Conservation (phyloP, 2,797 vertebrate genomes). For the Neoniphon sammara region DNA sequence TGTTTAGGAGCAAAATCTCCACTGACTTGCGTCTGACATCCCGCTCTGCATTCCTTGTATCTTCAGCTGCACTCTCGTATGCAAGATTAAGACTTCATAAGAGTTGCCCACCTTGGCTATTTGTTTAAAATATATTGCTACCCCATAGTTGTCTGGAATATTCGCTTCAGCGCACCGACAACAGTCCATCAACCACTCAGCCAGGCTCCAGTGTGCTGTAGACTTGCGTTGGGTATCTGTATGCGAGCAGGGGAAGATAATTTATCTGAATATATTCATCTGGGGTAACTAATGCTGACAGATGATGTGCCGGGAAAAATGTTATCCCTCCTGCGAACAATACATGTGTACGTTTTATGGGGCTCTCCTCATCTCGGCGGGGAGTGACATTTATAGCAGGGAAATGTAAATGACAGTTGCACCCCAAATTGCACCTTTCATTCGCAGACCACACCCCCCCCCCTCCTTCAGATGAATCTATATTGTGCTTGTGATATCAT, state of each 20-base stretch:
- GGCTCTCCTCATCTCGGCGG: slow-evolving; percentile 45
- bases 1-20: slow-evolving; percentile 55
- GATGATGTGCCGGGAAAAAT: slow-evolving; percentile 58
- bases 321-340: slow-evolving; percentile 51
- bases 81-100: slow-evolving; percentile 55
- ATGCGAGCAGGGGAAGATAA: slow-evolving; percentile 20
- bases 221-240: not conserved
- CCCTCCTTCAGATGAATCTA: slow-evolving; percentile 36
- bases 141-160: slow-evolving; percentile 22
- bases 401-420: slow-evolving; percentile 52
- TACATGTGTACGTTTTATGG: slow-evolving; percentile 34
- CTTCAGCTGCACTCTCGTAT: slow-evolving; percentile 15
- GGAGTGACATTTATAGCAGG: slow-evolving; percentile 45
- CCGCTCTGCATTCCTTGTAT: slow-evolving; percentile 21
- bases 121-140: slow-evolving; percentile 62
- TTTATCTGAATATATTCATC: slow-evolving; percentile 51
- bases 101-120: slow-evolving; percentile 50
- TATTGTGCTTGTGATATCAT: slow-evolving; percentile 52
- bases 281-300: slow-evolving; percentile 66
- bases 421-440: slow-evolving; percentile 47
- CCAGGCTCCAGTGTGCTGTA: slow-evolving; percentile 10
- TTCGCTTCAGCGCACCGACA: slow-evolving; percentile 43
- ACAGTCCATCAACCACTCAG: slow-evolving; percentile 54
- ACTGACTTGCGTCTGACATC: slow-evolving; percentile 62
- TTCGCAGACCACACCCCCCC: slow-evolving; percentile 32